These are phyloP conservation scores for Drosophila nr. perissopoda DNA, from an alignment of 2,888 invertebrate genomes.

Conservation along the genomic window DNA sequence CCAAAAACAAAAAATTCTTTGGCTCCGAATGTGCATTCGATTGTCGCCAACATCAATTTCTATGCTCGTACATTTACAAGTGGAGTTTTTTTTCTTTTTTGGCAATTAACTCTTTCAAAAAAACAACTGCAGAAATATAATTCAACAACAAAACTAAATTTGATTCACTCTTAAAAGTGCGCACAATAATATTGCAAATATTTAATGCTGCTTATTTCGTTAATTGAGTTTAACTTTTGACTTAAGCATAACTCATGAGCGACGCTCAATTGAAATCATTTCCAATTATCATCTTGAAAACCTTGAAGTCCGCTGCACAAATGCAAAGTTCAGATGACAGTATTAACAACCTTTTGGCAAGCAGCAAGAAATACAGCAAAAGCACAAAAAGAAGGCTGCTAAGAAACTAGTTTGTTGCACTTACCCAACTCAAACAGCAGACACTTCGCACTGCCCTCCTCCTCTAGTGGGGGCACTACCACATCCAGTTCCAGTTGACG, in stretches of 20 bases:
- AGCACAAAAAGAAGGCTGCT: slow-evolving; percentile 4
- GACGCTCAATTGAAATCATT: slow-evolving; percentile 6
- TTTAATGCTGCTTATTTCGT: neutral
- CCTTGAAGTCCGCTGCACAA: slow-evolving; percentile 25
- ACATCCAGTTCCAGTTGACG: slow-evolving; percentile 53
- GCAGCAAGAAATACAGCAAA: neutral
- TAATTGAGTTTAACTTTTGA: slow-evolving; percentile 1
- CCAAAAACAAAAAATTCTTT: slow-evolving; percentile 3
- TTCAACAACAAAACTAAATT: neutral
- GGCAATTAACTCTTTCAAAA: neutral
- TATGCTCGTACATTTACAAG: neutral
- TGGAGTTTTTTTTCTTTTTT: neutral
- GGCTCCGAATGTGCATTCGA: slow-evolving; percentile 14
- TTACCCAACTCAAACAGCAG: slow-evolving; percentile 60
- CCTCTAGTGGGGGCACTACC: slow-evolving; percentile 12
- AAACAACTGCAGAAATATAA: neutral
- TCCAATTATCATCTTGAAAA: slow-evolving; percentile 22
- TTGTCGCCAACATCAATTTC: slow-evolving; percentile 24
- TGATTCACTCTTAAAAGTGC: neutral
- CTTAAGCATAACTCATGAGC: slow-evolving; percentile 3
- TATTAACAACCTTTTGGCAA: slow-evolving; percentile 47
- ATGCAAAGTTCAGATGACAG: slow-evolving; percentile 51
- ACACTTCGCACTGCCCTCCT: slow-evolving; percentile 30
- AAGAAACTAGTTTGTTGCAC: slow-evolving; percentile 55
- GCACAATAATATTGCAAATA: neutral